Base-by-base conservation (phyloP, 2,113 vertebrate species). In the Lagopus muta region DNA sequence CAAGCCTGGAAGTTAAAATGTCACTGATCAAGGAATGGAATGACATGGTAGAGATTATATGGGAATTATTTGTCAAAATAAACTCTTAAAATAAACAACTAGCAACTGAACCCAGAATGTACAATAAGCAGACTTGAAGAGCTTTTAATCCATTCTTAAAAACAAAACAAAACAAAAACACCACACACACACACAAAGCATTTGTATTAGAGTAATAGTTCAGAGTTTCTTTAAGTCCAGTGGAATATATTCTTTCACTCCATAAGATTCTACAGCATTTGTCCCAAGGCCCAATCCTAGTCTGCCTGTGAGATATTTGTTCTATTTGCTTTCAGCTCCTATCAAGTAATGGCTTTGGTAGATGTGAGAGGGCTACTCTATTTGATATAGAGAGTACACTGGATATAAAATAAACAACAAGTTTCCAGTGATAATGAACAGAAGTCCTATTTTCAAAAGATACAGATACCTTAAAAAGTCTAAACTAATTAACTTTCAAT, bases 121-220 rank as follows among this genome's bases (percentile, higher is more conserved):
- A 81, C n/a, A 86, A 88, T 86, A 95, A 95, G 82, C 45, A 88
- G 19, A 91, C 8, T 32, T 76, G 36, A 85, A 72, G 32, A 70
- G 71, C 64, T 91, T 91, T 92, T 66, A 95, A 82, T 52, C 40
- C 15, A 45, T 57, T 36, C 17, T 79, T 11, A 6, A 42, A 45
- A 60, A 67, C 58, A 36, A 32, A 36, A 28, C 20, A 11, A 43
- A n/a, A 25, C 10, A 28, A 27, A 19, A 34, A 22, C 40, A 45
- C 50, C 47, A 48, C 52, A 28, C 27, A 54, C 24, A 25, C 27
- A 54, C 52, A 54, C 25, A 34, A n/a, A 18, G 5, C 3, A 22
- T 43, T 84, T 79, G 18, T 66, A 10, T 50, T 79, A 82, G 28
- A 88, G 32, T 50, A 92, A 38, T 30, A 92, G 20, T 87, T 87